Evolutionary conservation across 2,113 vertebrate species (phyloP), one percentile per base, ranked within the genome.

Genomic region (Tangachromis dhanisi): DNA sequence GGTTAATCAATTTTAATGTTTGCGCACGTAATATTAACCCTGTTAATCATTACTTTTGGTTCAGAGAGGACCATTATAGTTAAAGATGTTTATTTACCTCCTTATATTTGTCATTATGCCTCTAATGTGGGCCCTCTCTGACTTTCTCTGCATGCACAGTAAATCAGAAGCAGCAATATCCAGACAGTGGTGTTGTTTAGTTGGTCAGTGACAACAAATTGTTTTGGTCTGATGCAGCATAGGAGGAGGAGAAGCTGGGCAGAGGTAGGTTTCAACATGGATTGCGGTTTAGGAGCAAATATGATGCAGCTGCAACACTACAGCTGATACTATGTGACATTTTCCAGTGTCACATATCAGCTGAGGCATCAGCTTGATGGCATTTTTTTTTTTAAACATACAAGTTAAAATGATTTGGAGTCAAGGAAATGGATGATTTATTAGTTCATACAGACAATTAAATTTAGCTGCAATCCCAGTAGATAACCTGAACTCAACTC

Each of bases 331-430:
- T 66, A 26, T 42, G 35, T 16, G n/a, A 45, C n/a, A 42, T 26
- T 71, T 71, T 71, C 66, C n/a, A 71, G 7, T 35, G 59, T 35
- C 59, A 11, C 59, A 40, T 68, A 66, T 66, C 17, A 61, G 55
- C 55, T 57, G 55, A 57, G 54, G 24, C 55, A 57, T 57, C 54
- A 59, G 57, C 57, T 59, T 59, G 55, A 31, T 59, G 55, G 55
- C 26, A 6, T 29, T 29, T 47, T 57, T 0, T 0, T 1, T 16
- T 57, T 59, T 1, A 17, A 59, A 31, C 3, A 59, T 59, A 0
- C 57, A 61, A 17, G 57, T 61, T 61, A 61, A 61, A 61, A 61
- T 3, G 26, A 61, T 31, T 31, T 61, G 0, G 57, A 61, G 57
- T 61, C 57, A 61, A 61, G 14, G 57, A 61, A 61, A 61, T 61